phyloP scores from a whole-genome alignment of 35 echinoderm and acorn worm genomes.

The Holothuria glaberrima region DNA sequence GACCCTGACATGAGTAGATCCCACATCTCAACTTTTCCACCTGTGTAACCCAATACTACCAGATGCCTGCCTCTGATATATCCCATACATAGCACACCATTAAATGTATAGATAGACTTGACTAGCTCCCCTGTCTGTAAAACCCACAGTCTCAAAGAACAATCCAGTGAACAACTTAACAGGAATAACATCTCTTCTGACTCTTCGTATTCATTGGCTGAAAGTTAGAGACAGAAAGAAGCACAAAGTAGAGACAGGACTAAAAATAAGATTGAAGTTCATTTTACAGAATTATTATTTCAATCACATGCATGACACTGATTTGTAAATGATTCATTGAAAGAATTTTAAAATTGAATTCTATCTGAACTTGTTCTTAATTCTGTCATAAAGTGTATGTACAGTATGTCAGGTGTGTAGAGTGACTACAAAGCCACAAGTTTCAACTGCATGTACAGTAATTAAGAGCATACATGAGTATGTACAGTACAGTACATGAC shows the following conservation, averaged over 20 bases:
- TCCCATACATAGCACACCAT: constrained; percentile 72
- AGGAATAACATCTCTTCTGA: constrained; percentile 33
- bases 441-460: too few species aligned
- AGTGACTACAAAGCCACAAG: too few species aligned
- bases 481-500: too few species aligned
- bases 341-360: too few species aligned
- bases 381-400: too few species aligned
- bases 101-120: constrained; percentile 89
- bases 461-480: too few species aligned
- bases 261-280: too few species aligned
- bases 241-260: neutral
- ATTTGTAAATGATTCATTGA: too few species aligned
- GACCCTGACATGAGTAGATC: constrained; percentile 59
- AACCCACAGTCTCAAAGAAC: constrained; percentile 80
- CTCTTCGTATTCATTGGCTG: constrained; percentile 67
- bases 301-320: too few species aligned
- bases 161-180: constrained; percentile 83
- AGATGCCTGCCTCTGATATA: constrained; percentile 21
- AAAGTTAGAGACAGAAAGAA: constrained; percentile 1
- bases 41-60: constrained; percentile 47
- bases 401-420: too few species aligned
- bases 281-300: too few species aligned
- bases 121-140: constrained; percentile 54
- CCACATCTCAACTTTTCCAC: constrained; percentile 96
- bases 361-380: too few species aligned